These are phyloP conservation scores for Achlya flavicornis DNA, from an alignment of 2,888 invertebrate genomes.

Conservation along the genomic window DNA sequence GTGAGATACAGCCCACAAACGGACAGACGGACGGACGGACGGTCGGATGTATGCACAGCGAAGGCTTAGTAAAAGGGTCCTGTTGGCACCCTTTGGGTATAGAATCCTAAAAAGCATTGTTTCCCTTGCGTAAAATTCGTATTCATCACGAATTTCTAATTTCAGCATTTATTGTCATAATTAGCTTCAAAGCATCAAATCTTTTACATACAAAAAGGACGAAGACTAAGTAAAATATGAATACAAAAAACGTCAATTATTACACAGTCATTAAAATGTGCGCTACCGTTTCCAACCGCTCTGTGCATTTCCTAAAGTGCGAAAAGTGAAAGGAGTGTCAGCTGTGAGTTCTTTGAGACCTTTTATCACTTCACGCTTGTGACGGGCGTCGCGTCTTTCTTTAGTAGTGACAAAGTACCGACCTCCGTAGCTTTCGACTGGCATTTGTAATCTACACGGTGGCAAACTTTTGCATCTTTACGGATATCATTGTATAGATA, in stretches of 20 bases:
- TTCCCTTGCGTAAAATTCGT: neutral
- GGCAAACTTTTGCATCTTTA: neutral
- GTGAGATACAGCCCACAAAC: too few relatives aligned
- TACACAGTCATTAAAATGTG: constrained; percentile 8
- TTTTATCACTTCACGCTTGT: constrained; percentile 48
- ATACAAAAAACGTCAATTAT: constrained; percentile 11
- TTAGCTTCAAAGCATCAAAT: too few relatives aligned
- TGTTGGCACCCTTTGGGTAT: too few relatives aligned
- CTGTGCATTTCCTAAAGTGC: constrained; percentile 18
- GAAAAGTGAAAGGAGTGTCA: constrained; percentile 54
- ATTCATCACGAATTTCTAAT: too few relatives aligned
- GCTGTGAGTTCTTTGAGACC: constrained; percentile 54
- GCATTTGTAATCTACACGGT: constrained; percentile 11
- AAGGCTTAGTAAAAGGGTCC: too few relatives aligned
- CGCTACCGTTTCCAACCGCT: constrained; percentile 7
- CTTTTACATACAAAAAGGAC: constrained; percentile 2
- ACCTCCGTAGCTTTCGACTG: constrained; percentile 33
- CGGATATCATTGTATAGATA: neutral
- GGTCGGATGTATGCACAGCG: too few relatives aligned
- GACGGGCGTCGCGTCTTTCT: constrained; percentile 45
- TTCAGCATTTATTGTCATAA: neutral
- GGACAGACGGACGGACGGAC: too few relatives aligned
- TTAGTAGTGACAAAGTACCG: constrained; percentile 43
- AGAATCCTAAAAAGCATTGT: too few relatives aligned
- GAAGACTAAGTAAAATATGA: constrained; percentile 1